Base-by-base conservation (phyloP, 2,113 vertebrate genomes). In the Pan troglodytes region DNA sequence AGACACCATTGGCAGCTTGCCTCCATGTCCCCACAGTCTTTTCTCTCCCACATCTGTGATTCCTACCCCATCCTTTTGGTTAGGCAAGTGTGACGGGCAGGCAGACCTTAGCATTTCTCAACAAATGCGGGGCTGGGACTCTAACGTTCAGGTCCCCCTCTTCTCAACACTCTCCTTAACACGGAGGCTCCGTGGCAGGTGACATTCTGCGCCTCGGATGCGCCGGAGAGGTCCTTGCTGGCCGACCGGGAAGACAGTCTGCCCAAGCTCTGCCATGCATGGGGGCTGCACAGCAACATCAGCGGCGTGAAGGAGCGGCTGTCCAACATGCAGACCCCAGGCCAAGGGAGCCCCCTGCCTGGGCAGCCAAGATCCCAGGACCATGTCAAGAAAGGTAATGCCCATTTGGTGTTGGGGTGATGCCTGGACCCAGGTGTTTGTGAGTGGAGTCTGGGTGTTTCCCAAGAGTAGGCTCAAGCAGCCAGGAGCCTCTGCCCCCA, bases 241-340 rank as follows among this genome's bases (percentile, higher is more conserved):
- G 0, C 38, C 0, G 7, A 12, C 85, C 94, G 75, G 57, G 88
- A 94, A 5, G 23, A 86, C 22, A 76, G n/a, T 3, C 45, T 91
- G 72, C 82, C 95, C 40, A 93, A 96, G 48, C 95, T 98, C 75
- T 73, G 94, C n/a, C 27, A 7, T 4, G 76, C 88, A 0, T 97
- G 98, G 97, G 93, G 90, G 0, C 95, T 98, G 55, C 8, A 1
- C 0, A 14, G 75, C 12, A 48, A 64, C 25, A 25, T 43, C 48
- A 90, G 38, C 0, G 40, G 67, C 23, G 38, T 89, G 93, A 95
- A 95, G 95, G 94, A 98, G 43, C 72, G 93, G 38, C 57, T 23
- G 0, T 91, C 55, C 43, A 95, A 67, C 5, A 91, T 95, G 67
- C 92, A 81, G 61, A 43, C 13, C 16, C 30, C 12, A 0, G 50